Percentiles rank a stretch among this genome's conserved stretches.
Conservation (phyloP, 2,888 invertebrate genomes). For the Nematopogon swammerdamellus region DNA sequence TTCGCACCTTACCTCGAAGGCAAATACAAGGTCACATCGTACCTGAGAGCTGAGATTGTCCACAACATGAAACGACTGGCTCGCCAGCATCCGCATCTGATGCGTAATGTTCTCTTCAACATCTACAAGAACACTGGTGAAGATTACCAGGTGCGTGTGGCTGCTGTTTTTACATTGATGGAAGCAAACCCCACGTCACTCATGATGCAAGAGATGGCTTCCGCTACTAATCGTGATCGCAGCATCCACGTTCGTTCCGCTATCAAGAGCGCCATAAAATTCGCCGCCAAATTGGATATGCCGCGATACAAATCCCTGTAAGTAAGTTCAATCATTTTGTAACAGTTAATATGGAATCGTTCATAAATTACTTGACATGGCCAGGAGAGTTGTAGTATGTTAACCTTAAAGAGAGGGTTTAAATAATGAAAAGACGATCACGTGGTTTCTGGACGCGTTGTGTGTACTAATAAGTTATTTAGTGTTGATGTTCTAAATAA, state of each 20-base stretch:
- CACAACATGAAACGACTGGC: slow-evolving; percentile 50
- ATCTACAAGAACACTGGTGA: slow-evolving; percentile 66
- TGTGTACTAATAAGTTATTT: too few relatives aligned
- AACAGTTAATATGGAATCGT: too few relatives aligned
- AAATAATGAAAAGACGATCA: too few relatives aligned
- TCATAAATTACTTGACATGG: too few relatives aligned
- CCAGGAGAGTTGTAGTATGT: too few relatives aligned
- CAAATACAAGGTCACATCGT: slow-evolving; percentile 46
- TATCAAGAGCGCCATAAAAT: slow-evolving; percentile 61
- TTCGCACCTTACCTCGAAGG: slow-evolving; percentile 70
- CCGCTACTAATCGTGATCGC: slow-evolving; percentile 61
- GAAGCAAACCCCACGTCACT: slow-evolving; percentile 54
- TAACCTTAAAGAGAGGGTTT: too few relatives aligned
- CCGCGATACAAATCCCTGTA: slow-evolving; percentile 45
- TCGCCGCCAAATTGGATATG: slow-evolving; percentile 45
- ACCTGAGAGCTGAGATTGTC: slow-evolving; percentile 64
- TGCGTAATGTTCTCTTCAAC: slow-evolving; percentile 59
- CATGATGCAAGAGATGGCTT: slow-evolving; percentile 69
- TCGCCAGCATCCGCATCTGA: slow-evolving; percentile 43
- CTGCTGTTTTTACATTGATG: slow-evolving; percentile 61
- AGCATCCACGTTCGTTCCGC: slow-evolving; percentile 62
- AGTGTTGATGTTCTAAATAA: too few relatives aligned
- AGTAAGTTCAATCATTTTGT: too few relatives aligned
- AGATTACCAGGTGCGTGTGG: slow-evolving; percentile 60
- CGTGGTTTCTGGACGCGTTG: too few relatives aligned